Conservation (phyloP, 2,888 invertebrate genomes). For the Pollenia griseotomentosa region DNA sequence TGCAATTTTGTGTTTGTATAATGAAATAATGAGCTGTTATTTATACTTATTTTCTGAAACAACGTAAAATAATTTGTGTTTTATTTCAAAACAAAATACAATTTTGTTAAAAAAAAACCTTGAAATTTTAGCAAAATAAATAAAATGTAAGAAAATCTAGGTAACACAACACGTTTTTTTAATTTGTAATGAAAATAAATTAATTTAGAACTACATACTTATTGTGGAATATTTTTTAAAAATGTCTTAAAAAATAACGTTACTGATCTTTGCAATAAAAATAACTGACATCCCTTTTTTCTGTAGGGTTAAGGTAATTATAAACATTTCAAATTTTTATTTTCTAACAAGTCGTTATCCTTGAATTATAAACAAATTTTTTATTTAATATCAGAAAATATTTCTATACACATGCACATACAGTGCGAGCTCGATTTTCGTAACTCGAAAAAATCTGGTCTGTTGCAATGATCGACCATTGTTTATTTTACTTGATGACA, state of each 20-base stretch:
- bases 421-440: no score
- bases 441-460: no score
- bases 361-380: conserved; percentile 54
- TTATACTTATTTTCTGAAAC: not conserved
- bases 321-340: not conserved
- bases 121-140: not conserved
- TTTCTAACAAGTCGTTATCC: conserved; percentile 40
- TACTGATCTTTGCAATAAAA: no score
- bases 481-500: not conserved
- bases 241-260: no score
- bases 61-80: not conserved
- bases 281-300: not conserved
- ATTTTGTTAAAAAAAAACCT: no score
- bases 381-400: not conserved
- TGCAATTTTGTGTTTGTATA: not conserved
- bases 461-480: not conserved
- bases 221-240: no score
- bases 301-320: conserved; percentile 24
- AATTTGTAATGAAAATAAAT: not conserved
- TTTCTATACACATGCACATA: not conserved
- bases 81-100: not conserved
- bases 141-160: not conserved
- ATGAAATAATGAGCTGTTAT: conserved; percentile 14
- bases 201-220: not conserved
- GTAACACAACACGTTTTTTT: not conserved